Conservation (phyloP, 2,113 vertebrate genomes). For the Mesocricetus auratus region DNA sequence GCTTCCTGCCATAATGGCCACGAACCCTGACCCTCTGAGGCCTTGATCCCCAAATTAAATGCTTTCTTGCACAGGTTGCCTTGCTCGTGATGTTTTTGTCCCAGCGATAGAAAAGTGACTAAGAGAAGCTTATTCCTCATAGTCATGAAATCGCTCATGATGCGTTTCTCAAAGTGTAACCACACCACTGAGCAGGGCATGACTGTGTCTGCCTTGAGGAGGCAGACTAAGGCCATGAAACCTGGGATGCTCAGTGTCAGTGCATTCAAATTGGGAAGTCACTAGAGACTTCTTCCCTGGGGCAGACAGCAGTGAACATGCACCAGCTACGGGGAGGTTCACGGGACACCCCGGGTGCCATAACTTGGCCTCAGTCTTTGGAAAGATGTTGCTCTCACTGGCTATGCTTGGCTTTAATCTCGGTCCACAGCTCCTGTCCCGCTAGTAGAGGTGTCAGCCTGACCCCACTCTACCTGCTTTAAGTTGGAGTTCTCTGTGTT, state of each 20-base stretch:
- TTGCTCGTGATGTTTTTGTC: not conserved
- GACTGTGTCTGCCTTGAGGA: not conserved
- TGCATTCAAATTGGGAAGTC: not conserved
- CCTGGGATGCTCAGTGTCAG: not conserved
- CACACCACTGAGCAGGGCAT: not conserved
- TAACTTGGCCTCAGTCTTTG: not conserved
- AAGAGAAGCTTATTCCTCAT: too few relatives aligned
- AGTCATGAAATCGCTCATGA: not conserved
- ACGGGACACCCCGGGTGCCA: not conserved
- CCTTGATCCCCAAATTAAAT: not conserved
- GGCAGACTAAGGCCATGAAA: too few relatives aligned
- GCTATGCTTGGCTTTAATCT: not conserved
- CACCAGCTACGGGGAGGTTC: not conserved
- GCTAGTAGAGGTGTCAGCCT: not conserved
- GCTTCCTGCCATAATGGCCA: not conserved
- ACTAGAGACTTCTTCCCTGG: not conserved
- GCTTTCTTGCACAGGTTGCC: not conserved
- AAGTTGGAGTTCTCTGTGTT: rapidly evolving
- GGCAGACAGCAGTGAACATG: not conserved
- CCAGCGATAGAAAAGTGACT: not conserved
- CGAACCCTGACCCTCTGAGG: not conserved
- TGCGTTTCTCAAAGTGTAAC: not conserved
- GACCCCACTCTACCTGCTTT: not conserved
- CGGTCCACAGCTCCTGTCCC: not conserved
- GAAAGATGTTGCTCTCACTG: not conserved